phyloP scores from a whole-genome alignment of 2,113 vertebrate species.

The Craseonycteris thonglongyai region DNA sequence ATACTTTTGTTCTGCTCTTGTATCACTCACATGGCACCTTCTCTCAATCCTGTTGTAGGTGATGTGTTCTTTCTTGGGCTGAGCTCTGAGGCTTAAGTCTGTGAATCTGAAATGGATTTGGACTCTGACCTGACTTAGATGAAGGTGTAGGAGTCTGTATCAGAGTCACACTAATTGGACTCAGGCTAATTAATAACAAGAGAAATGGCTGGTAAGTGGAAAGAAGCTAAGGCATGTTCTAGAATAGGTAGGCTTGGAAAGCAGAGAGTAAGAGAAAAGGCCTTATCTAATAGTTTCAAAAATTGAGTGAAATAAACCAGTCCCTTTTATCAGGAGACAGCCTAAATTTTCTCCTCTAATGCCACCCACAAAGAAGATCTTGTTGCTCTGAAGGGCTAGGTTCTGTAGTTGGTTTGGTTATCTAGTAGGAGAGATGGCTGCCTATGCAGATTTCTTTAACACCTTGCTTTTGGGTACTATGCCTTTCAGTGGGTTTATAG shows the following conservation, averaged over 20 bases:
- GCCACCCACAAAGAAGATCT: background rate
- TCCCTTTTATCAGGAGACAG: background rate
- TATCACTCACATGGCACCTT: background rate
- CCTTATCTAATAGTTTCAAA: background rate
- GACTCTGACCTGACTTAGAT: background rate
- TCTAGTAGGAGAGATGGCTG: background rate
- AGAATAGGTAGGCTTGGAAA: background rate
- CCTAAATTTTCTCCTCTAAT: background rate
- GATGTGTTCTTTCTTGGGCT: background rate
- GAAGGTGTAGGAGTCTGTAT: background rate
- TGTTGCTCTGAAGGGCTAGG: background rate
- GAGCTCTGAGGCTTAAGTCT: background rate
- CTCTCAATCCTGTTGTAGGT: background rate
- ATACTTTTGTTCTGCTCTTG: background rate
- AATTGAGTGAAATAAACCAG: background rate
- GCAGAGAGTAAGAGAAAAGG: background rate
- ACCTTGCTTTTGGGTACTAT: background rate
- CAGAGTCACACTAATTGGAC: background rate
- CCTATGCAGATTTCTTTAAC: background rate
- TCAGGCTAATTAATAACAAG: background rate
- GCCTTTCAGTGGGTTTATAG: background rate
- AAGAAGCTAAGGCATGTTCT: background rate
- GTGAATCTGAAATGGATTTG: background rate
- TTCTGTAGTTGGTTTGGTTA: background rate
- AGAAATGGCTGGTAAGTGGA: background rate